These are phyloP conservation scores for Eupsilia transversa DNA, from an alignment of 2,888 invertebrate species.

Conservation along the genomic window DNA sequence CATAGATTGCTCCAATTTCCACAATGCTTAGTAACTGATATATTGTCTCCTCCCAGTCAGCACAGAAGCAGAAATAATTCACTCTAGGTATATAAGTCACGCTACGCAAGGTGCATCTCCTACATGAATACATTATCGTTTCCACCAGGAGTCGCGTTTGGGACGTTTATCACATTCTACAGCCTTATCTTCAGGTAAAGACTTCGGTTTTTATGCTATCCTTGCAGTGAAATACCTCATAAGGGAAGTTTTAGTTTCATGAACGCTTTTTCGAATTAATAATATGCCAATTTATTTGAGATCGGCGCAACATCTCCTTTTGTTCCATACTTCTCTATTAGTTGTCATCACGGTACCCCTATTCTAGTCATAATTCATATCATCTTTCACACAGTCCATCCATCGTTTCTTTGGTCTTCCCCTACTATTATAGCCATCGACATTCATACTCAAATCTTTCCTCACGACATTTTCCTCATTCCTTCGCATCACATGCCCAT, in stretches of 20 bases:
- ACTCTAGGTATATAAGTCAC: neutral
- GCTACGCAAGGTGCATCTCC: conserved; percentile 14
- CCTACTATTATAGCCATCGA: no score
- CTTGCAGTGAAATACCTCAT: neutral
- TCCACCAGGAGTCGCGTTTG: conserved; percentile 46
- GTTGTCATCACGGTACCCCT: no score
- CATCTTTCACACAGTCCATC: no score
- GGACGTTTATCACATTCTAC: conserved; percentile 43
- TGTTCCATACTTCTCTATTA: no score
- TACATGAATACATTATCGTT: conserved; percentile 27
- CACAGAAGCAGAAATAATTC: conserved; percentile 5
- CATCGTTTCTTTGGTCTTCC: no score
- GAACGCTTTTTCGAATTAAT: neutral
- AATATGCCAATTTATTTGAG: no score
- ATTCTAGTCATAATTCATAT: no score
- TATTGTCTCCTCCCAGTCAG: neutral
- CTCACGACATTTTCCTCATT: no score
- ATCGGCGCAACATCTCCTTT: no score
- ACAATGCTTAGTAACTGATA: neutral
- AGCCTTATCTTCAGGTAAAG: conserved; percentile 24
- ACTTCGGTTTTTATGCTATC: conserved; percentile 13
- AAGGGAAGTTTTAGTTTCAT: neutral
- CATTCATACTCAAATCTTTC: no score
- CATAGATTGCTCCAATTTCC: neutral
- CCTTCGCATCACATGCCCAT: no score